These are phyloP conservation scores for Teleogryllus oceanicus DNA, from an alignment of 2,888 invertebrate species.

Conservation along the genomic window DNA sequence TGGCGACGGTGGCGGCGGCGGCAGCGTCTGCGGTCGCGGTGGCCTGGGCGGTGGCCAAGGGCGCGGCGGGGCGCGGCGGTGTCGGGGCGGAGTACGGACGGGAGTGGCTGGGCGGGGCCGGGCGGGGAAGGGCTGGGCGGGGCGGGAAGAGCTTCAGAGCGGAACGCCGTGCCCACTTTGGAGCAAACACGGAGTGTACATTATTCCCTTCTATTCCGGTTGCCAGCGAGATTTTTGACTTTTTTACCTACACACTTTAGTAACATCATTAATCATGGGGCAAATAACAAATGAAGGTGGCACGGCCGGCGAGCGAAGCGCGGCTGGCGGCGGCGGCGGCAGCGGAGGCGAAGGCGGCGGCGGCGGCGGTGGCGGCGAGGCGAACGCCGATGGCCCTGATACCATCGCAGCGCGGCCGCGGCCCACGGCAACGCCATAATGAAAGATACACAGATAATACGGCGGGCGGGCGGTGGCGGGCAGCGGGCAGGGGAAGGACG, in stretches of 20 bases:
- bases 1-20: background rate
- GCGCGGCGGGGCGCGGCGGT: conserved; percentile 20
- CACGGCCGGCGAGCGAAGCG: conserved; percentile 23
- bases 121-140: background rate
- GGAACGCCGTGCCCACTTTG: conserved; percentile 4
- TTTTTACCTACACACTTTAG: conserved; percentile 29
- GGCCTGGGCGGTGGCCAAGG: conserved; percentile 1
- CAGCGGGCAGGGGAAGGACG: background rate
- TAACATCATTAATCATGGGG: conserved; percentile 33
- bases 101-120: conserved; percentile 22
- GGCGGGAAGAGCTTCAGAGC: background rate
- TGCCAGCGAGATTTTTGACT: conserved; percentile 26
- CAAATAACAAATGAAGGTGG: conserved; percentile 34
- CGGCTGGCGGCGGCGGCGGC: conserved; percentile 1
- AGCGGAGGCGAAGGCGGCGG: background rate
- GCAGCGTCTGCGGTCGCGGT: too few species aligned
- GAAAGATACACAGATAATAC: conserved; percentile 44
- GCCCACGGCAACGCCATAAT: conserved; percentile 51
- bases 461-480: background rate
- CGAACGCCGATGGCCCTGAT: conserved; percentile 11
- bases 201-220: conserved; percentile 30
- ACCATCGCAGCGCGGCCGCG: conserved; percentile 50
- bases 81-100: too few species aligned
- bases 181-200: background rate
- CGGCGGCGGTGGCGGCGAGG: background rate